Conservation (phyloP, 1,140 invertebrate genomes). For the Tetramorium parvispinum region DNA sequence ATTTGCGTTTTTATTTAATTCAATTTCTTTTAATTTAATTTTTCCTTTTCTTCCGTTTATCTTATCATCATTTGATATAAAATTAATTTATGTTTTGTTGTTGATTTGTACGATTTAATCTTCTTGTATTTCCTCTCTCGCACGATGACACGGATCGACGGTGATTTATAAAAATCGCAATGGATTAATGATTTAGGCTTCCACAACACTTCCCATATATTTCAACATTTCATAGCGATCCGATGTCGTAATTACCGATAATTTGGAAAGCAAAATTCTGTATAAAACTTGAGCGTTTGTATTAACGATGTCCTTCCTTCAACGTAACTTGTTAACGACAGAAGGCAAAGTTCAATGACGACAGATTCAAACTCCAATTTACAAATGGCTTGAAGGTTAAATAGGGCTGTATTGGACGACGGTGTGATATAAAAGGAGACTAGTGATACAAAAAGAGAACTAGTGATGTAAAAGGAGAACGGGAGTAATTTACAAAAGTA, state of each 20-base stretch:
- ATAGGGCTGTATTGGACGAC: constrained; percentile 14
- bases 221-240: background rate
- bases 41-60: background rate
- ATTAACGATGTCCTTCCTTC: background rate
- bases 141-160: background rate
- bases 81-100: background rate
- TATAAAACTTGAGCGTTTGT: constrained; percentile 8
- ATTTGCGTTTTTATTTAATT: background rate
- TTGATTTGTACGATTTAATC: background rate
- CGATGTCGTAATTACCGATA: constrained; percentile 22
- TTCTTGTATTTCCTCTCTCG: background rate
- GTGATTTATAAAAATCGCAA: background rate
- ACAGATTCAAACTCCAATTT: constrained; percentile 59
- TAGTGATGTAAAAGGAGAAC: background rate
- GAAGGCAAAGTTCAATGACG: constrained; percentile 54
- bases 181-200: background rate
- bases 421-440: background rate
- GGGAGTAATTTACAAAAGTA: background rate
- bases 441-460: too few species aligned
- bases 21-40: background rate
- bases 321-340: constrained; percentile 15
- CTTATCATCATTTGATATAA: background rate
- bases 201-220: background rate
- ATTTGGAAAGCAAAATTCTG: constrained; percentile 29
- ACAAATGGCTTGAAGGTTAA: constrained; percentile 57